phyloP scores from a whole-genome alignment of 2,797 vertebrate genomes.

The Cynopterus sphinx region DNA sequence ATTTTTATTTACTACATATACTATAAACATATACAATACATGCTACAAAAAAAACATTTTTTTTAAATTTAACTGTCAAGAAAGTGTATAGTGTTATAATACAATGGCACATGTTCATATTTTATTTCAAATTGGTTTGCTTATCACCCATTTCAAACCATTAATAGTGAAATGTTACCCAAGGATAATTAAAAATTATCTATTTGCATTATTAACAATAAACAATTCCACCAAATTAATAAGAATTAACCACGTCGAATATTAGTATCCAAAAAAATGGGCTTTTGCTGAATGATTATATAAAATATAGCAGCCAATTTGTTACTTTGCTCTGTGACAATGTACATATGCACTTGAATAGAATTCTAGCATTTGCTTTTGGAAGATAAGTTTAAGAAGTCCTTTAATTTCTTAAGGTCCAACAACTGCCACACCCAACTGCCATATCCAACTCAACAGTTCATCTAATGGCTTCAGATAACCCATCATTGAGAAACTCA shows the following conservation, averaged over 20 bases:
- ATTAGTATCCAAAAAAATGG: slow-evolving; percentile 87
- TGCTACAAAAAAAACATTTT: slow-evolving; percentile 91
- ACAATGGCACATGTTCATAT: slow-evolving; percentile 95
- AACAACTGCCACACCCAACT: slow-evolving; percentile 82
- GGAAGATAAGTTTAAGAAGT: slow-evolving; percentile 81
- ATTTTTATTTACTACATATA: slow-evolving; percentile 97
- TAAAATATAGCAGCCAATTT: slow-evolving; percentile 87
- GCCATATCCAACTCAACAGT: slow-evolving; percentile 78
- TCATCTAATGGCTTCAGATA: slow-evolving; percentile 76
- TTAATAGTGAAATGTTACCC: slow-evolving; percentile 88
- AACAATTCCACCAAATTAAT: slow-evolving; percentile 87
- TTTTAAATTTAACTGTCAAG: slow-evolving; percentile 91
- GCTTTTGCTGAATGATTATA: slow-evolving; percentile 84
- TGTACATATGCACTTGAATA: slow-evolving; percentile 82
- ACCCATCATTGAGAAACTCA: slow-evolving; percentile 74
- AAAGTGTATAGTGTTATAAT: slow-evolving; percentile 98
- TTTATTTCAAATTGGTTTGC: slow-evolving; percentile 88
- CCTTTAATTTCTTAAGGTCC: slow-evolving; percentile 81
- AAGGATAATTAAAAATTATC: slow-evolving; percentile 87
- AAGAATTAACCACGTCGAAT: slow-evolving; percentile 86
- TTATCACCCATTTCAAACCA: slow-evolving; percentile 88
- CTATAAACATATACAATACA: slow-evolving; percentile 97
- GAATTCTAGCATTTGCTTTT: slow-evolving; percentile 78
- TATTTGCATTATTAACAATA: slow-evolving; percentile 88
- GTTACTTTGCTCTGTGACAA: slow-evolving; percentile 82